Evolutionary conservation across 2,113 vertebrate species (phyloP), one percentile per base, ranked within the genome.

Genomic region (Sinocyclocheilus grahami): DNA sequence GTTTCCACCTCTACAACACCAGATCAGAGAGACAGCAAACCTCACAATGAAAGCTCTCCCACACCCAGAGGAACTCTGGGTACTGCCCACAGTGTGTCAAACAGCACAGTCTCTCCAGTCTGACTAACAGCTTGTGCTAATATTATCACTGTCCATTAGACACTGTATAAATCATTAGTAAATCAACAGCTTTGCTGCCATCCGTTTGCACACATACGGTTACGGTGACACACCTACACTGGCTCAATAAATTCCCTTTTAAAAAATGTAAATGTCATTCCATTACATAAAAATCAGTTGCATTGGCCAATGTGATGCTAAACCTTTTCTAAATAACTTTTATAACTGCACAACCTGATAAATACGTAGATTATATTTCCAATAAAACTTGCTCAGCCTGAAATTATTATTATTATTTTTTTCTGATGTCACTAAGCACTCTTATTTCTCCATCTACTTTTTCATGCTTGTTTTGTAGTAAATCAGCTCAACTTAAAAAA

Each of bases 111-210:
- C 76, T 12, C 51, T 55, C 27, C 9, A 22, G 27, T 37, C 51
- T 22, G 27, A 37, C 27, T 9, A 22, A 2, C 5, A 62, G 58
- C 33, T 78, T 60, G 18, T 13, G 11, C 20, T 63, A n/a, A 63
- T 63, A 80, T 42, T 80, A 80, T 9, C 58, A 80, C 22, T 42
- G 22, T 80, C 37, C 58, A 80, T 63, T 80, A 80, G 58, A 20
- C 51, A 30, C n/a, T 22, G 11, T 37, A 33, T 37, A 78, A 58
- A 78, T 58, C 77, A 78, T 58, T 58, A 58, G 30, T 11, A 55
- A 78, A 78, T 78, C 53, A 37, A 78, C 53, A 60, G 10, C 53
- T 42, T 74, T 74, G 71, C 71, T 74, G 37, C 9, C 37, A 42
- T 74, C 20, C 18, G 22, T 58, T 13, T 78, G 53, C 27, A 58